Conservation (phyloP, 2,888 invertebrate species). For the Cecidostiba fungosa region DNA sequence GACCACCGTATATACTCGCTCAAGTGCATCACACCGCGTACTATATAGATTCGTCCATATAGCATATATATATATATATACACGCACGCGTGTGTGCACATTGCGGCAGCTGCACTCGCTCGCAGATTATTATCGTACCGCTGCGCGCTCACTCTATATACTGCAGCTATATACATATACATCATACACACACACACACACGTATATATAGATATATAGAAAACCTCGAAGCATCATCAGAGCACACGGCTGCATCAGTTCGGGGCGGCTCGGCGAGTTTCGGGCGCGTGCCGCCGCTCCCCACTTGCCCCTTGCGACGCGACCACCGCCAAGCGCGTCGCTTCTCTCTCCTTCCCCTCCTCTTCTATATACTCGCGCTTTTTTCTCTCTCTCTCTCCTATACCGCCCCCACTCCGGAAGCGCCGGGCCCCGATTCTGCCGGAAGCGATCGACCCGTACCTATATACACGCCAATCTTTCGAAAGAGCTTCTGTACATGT, state of each 20-base stretch:
- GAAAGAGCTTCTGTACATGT: background rate
- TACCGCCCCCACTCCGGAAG: conserved; percentile 44
- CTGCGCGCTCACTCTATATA: too few species aligned
- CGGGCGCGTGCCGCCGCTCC: conserved; percentile 63
- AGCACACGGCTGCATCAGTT: background rate
- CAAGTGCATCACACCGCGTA: background rate
- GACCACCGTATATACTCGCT: background rate
- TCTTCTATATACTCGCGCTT: background rate
- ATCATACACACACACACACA: background rate
- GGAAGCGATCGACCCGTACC: conserved; percentile 54
- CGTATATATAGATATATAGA: background rate
- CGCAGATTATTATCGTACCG: conserved; percentile 60
- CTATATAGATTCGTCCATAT: background rate
- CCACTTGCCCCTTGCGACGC: conserved; percentile 24
- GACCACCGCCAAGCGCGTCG: conserved; percentile 13
- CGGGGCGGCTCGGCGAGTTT: conserved; percentile 20
- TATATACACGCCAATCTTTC: conserved; percentile 8
- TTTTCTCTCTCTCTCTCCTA: conserved; percentile 24
- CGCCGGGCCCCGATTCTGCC: conserved; percentile 47
- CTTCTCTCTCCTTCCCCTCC: conserved; percentile 26
- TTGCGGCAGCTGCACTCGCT: conserved; percentile 17
- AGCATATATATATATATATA: background rate
- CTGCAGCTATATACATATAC: too few species aligned
- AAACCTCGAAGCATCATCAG: background rate
- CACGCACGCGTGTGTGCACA: background rate